phyloP scores from a whole-genome alignment of 1,140 invertebrate genomes.

The Belonocnema kinseyi region DNA sequence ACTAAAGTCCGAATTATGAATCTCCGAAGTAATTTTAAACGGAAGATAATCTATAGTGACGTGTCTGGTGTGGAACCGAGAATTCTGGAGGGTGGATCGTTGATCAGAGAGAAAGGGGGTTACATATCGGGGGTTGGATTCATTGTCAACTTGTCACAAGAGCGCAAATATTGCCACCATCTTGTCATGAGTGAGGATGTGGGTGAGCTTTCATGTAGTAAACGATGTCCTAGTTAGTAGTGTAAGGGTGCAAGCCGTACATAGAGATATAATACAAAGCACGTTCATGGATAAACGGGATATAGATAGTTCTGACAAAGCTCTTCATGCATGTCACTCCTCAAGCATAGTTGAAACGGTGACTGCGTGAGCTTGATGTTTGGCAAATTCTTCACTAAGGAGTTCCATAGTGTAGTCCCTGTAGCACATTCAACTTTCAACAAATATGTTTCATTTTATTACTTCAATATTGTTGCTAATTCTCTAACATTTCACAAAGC shows the following conservation, averaged over 20 bases:
- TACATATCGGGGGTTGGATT: slow-evolving; percentile 66
- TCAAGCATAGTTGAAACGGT: slow-evolving; percentile 58
- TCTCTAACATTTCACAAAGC: no score
- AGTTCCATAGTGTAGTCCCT: slow-evolving; percentile 47
- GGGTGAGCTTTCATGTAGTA: slow-evolving; percentile 44
- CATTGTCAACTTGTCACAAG: slow-evolving; percentile 71
- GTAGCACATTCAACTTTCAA: slow-evolving; percentile 46
- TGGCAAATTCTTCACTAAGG: slow-evolving; percentile 51
- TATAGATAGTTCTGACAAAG: slow-evolving; percentile 63
- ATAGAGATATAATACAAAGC: slow-evolving; percentile 41
- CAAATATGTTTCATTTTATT: slow-evolving; percentile 40
- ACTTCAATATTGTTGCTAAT: neutral
- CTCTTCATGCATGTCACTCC: slow-evolving; percentile 58
- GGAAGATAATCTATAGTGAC: no score
- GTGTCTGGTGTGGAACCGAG: no score
- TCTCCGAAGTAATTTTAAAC: no score
- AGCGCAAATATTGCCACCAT: slow-evolving; percentile 73
- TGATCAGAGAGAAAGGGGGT: slow-evolving; percentile 64
- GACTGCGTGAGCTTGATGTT: slow-evolving; percentile 39
- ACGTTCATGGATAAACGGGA: slow-evolving; percentile 59
- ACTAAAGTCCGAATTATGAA: no score
- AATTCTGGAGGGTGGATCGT: slow-evolving; percentile 60
- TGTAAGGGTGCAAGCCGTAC: slow-evolving; percentile 37
- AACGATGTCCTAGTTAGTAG: slow-evolving; percentile 34
- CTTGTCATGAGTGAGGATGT: slow-evolving; percentile 51